These are phyloP conservation scores for Furcula furcula DNA, from an alignment of 2,888 invertebrate genomes.

Conservation along the genomic window DNA sequence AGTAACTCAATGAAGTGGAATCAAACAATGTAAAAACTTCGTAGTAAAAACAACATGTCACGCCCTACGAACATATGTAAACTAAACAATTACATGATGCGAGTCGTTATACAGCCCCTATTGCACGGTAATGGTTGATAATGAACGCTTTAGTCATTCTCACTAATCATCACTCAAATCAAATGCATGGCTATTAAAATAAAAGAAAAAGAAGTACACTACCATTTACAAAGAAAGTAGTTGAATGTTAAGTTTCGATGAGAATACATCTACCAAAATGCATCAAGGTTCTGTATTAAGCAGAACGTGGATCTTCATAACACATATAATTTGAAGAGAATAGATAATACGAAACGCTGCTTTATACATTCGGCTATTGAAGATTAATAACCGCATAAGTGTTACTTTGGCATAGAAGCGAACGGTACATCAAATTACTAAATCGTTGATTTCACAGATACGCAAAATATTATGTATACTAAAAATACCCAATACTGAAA, in stretches of 20 bases:
- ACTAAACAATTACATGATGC: constrained; percentile 37
- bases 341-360: too few relatives aligned
- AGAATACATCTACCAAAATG: constrained; percentile 15
- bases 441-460: constrained; percentile 4
- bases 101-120: constrained; percentile 28
- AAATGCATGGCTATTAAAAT: constrained; percentile 16
- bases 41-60: constrained; percentile 47
- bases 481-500: constrained; percentile 19
- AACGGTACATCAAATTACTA: constrained; percentile 4
- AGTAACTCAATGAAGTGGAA: constrained; percentile 52
- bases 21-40: constrained; percentile 41
- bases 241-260: constrained; percentile 19
- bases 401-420: too few relatives aligned
- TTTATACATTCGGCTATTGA: too few relatives aligned
- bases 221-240: constrained; percentile 20
- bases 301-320: constrained; percentile 10
- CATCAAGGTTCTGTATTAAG: constrained; percentile 17
- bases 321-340: too few relatives aligned
- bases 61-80: constrained; percentile 44
- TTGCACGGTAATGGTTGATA: constrained; percentile 31
- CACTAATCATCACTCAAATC: constrained; percentile 23
- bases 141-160: constrained; percentile 26
- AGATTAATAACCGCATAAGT: too few relatives aligned
- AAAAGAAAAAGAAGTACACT: constrained; percentile 14
- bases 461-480: constrained; percentile 9